Conservation (phyloP, 2,113 vertebrate genomes). For the Chloroceryle aenea region DNA sequence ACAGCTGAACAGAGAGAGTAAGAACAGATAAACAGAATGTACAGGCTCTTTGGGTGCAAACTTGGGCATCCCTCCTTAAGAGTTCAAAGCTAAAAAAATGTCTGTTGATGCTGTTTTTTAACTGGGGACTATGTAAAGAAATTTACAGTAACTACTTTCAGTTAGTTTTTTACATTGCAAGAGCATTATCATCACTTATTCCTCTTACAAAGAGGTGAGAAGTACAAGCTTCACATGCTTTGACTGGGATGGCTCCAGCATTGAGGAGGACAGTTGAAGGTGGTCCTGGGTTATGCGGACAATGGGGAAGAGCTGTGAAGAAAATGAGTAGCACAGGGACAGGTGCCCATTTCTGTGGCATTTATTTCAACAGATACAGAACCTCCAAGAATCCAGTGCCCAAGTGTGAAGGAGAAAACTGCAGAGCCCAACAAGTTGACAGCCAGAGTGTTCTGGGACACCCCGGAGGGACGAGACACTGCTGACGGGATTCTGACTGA, state of each 20-base stretch:
- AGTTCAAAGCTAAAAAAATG: not conserved
- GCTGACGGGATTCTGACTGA: conserved; percentile 98
- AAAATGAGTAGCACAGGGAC: not conserved
- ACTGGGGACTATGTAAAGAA: not conserved
- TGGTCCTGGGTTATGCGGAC: not conserved
- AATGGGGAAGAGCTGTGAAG: not conserved
- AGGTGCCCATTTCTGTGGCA: not conserved
- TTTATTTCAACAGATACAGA: conserved; percentile 83
- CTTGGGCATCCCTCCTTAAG: not conserved
- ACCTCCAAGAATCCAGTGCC: conserved; percentile 92
- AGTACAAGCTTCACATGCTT: not conserved
- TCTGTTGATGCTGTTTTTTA: not conserved
- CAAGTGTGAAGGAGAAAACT: conserved; percentile 89
- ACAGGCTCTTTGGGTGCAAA: not conserved
- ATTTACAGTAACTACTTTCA: not conserved
- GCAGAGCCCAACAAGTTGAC: conserved; percentile 95
- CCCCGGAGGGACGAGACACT: conserved; percentile 92
- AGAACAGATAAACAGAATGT: not conserved
- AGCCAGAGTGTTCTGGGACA: conserved; percentile 93
- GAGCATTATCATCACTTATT: not conserved
- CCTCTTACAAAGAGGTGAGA: not conserved
- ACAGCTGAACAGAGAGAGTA: not conserved
- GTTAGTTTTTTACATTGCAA: not conserved
- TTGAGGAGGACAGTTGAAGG: not conserved
- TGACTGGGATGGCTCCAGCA: not conserved